phyloP scores from a whole-genome alignment of 2,888 invertebrate species.

The Himalopsyche anomala region DNA sequence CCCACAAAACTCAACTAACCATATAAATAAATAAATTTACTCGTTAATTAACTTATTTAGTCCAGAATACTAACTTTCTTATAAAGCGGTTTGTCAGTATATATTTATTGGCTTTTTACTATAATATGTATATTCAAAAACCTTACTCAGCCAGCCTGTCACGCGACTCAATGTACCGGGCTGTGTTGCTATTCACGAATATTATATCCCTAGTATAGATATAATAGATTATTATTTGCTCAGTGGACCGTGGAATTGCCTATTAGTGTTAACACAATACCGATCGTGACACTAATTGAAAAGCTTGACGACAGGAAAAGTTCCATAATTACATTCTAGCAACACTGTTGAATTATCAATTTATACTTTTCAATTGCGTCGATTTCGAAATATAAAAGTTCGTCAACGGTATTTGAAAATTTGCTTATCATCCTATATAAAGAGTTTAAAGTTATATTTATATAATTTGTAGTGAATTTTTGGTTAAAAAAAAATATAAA shows the following conservation, averaged over 20 bases:
- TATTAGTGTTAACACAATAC: conserved; percentile 26
- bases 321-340: conserved; percentile 12
- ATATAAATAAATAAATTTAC: too few species aligned
- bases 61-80: too few species aligned
- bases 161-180: too few species aligned
- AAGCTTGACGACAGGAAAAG: conserved; percentile 15
- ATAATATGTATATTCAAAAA: too few species aligned
- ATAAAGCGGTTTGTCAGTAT: too few species aligned
- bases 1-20: too few species aligned
- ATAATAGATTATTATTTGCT: conserved; percentile 7
- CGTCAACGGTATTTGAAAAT: background rate
- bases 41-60: too few species aligned
- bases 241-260: conserved; percentile 21
- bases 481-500: too few species aligned
- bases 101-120: too few species aligned
- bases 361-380: conserved; percentile 2
- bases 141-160: too few species aligned
- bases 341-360: background rate
- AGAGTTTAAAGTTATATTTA: too few species aligned
- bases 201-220: background rate
- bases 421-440: background rate
- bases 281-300: conserved; percentile 31
- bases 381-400: background rate
- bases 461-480: too few species aligned
- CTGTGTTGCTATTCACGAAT: conserved; percentile 6